A percentile compares a stretch with the other conserved stretches of the same genome.
Conservation (phyloP, 2,113 vertebrate species). For the Struthio camelus region DNA sequence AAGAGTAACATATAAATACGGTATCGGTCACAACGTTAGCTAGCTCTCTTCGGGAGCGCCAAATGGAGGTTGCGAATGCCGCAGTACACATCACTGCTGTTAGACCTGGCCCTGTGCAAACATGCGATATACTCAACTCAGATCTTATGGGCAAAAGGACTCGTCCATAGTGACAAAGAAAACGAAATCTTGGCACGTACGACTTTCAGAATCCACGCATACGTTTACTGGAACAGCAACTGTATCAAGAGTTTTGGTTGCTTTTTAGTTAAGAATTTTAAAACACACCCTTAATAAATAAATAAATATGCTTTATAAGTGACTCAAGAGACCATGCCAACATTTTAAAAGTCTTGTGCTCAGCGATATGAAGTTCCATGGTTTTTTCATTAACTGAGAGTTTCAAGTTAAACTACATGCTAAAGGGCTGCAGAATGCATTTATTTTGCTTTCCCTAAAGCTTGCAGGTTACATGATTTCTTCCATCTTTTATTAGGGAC, state of each 20-base stretch:
- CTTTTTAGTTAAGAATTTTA: background rate
- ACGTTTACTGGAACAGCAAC: background rate
- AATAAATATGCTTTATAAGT: background rate
- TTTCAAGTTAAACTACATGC: background rate
- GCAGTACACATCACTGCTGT: background rate
- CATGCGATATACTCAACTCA: background rate
- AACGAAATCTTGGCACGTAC: background rate
- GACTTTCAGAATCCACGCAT: background rate
- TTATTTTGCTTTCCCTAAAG: background rate
- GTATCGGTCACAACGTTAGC: background rate
- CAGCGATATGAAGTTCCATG: background rate
- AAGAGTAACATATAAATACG: background rate
- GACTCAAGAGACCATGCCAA: background rate
- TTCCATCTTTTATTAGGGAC: background rate
- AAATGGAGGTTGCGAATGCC: background rate
- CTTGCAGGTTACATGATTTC: background rate
- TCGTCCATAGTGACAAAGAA: background rate
- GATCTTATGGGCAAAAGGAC: background rate
- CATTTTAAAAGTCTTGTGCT: background rate
- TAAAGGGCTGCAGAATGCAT: background rate
- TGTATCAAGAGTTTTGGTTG: background rate
- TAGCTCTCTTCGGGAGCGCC: slow-evolving; percentile 15
- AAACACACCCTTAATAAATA: background rate
- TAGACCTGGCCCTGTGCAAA: background rate
- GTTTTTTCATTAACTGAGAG: background rate